phyloP scores from a whole-genome alignment of 2,888 invertebrate genomes.

The Orthonevra nobilis region DNA sequence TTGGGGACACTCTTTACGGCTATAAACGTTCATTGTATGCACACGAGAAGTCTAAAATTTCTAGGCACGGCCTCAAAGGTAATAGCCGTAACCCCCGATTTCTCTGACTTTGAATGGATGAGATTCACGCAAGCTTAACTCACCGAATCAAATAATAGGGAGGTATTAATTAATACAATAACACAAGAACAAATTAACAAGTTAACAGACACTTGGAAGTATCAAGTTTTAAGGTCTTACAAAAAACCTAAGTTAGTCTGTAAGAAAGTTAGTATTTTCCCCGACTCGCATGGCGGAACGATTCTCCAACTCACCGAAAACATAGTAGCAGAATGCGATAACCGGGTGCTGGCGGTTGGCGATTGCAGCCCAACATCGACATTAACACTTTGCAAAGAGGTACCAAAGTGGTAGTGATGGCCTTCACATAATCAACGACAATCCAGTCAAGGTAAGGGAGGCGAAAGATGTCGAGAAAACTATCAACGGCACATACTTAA shows the following conservation, averaged over 20 bases:
- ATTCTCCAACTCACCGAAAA: constrained; percentile 46
- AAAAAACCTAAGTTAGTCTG: constrained; percentile 55
- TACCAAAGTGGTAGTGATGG: constrained; percentile 27
- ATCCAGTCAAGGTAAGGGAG: constrained; percentile 20
- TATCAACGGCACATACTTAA: constrained; percentile 47
- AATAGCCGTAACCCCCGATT: too few relatives aligned
- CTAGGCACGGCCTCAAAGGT: too few relatives aligned
- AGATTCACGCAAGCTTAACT: too few relatives aligned
- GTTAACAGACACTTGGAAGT: constrained; percentile 56
- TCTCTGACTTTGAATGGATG: too few relatives aligned
- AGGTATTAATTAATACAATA: too few relatives aligned
- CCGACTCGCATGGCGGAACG: constrained; percentile 51
- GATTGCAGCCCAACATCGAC: constrained; percentile 43
- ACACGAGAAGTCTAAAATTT: constrained; percentile 59
- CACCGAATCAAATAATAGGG: too few relatives aligned
- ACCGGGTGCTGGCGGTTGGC: constrained; percentile 40
- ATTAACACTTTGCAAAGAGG: constrained; percentile 54
- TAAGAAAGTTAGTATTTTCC: constrained; percentile 43
- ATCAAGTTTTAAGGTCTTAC: constrained; percentile 44
- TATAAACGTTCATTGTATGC: constrained; percentile 38
- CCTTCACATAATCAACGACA: constrained; percentile 48
- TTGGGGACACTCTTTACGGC: constrained; percentile 52
- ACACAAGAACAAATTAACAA: constrained; percentile 42
- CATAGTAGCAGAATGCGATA: constrained; percentile 51
- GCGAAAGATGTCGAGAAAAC: constrained; percentile 7